Conservation (phyloP, 2,113 vertebrate genomes). For the Crocuta crocuta region DNA sequence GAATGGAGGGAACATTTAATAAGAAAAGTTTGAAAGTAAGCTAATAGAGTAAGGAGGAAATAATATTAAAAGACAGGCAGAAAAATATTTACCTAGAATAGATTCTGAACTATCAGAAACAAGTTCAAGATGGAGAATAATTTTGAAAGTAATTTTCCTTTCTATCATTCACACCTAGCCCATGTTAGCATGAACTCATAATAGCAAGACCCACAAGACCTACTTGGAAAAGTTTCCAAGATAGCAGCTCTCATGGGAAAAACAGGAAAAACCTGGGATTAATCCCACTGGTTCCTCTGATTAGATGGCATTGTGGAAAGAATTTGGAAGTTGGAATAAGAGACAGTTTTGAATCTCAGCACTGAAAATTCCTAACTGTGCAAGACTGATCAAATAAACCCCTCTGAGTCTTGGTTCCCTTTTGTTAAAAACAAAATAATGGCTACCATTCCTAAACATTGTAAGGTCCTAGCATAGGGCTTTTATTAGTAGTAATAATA, state of each 20-base stretch:
- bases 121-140: not conserved
- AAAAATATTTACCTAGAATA: not conserved
- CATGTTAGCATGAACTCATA: not conserved
- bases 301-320: not conserved
- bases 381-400: not conserved
- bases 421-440: not conserved
- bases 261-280: not conserved
- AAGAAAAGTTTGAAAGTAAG: not conserved
- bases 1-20: not conserved
- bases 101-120: not conserved
- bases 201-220: not conserved
- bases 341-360: not conserved
- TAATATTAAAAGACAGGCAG: not conserved
- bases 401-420: not conserved
- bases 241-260: not conserved
- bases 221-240: not conserved
- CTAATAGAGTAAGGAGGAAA: not conserved
- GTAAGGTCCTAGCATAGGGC: not conserved
- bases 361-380: not conserved
- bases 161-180: not conserved
- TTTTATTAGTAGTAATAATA: not conserved
- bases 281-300: not conserved
- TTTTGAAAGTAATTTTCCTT: not conserved
- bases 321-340: not conserved
- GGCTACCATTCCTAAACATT: not conserved